These are phyloP conservation scores for Athalia cordata DNA, from an alignment of 2,888 invertebrate species.

Conservation along the genomic window DNA sequence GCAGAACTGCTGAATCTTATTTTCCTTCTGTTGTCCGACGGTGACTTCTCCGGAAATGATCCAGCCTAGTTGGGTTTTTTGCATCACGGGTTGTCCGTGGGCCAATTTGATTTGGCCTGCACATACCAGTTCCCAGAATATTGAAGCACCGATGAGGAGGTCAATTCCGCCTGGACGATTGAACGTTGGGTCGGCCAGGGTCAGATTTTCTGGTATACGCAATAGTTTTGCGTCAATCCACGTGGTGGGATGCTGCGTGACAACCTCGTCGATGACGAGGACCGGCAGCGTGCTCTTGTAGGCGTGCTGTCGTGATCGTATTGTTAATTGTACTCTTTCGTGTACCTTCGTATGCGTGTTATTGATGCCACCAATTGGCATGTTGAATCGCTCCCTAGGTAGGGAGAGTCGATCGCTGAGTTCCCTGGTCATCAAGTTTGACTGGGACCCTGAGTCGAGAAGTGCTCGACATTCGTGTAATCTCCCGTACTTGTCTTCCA, in stretches of 20 bases:
- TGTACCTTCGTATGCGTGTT: slow-evolving; percentile 9
- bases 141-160: neutral
- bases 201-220: neutral
- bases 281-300: slow-evolving; percentile 11
- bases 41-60: slow-evolving; percentile 2
- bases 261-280: slow-evolving; percentile 18
- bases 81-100: neutral
- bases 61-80: slow-evolving; percentile 30
- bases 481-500: neutral
- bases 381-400: neutral
- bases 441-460: slow-evolving; percentile 15
- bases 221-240: neutral
- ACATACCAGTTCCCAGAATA: slow-evolving; percentile 10
- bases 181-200: slow-evolving; percentile 18
- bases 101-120: slow-evolving; percentile 13
- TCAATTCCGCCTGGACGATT: slow-evolving; percentile 1
- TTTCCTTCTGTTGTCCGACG: neutral
- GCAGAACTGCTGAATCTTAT: neutral
- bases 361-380: slow-evolving; percentile 14
- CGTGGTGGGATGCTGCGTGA: neutral
- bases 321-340: neutral
- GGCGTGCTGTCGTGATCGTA: slow-evolving; percentile 21
- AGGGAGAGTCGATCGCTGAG: neutral
- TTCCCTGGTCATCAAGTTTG: slow-evolving; percentile 6
- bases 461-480: slow-evolving; percentile 9